Evolutionary conservation across 2,888 invertebrate species (phyloP), one percentile per base, ranked within the genome.

Genomic region (Gari tellinella): DNA sequence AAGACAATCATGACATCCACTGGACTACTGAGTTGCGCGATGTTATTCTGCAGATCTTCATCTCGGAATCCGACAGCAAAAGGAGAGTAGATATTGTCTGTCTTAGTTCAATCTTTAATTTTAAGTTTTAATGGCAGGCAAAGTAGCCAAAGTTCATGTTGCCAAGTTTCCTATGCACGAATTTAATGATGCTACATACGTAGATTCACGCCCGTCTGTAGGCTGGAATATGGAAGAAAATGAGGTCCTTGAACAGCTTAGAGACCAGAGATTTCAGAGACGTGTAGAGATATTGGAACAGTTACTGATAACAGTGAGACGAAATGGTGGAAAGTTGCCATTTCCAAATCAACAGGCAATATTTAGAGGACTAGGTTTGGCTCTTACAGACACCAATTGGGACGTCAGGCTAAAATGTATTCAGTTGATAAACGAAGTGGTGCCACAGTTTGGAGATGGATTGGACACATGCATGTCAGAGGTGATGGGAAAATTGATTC

Each of bases 341-440:
- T 90, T 88, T 77, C 66, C 76, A 8, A 88, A 91, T 55, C 85
- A 82, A 40, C 80, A 82, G 48, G 80, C 89, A 8, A 87, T 92
- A 38, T 92, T 92, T 80, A 83, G 90, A 68, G 90, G 91, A 25
- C 86, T 93, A 52, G 88, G 90, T 43, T 83, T 88, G 60, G 91
- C 92, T 14, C 83, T 93, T n/a, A 82, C 87, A 19, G 93, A 93
- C 69, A 85, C 88, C 15, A 88, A 92, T 68, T 93, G 92, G 92
- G 92, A 93, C 81, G 91, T 93, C 15, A 86, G 92, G 58, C 87
- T 92, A 69, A 92, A 93, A 82, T 92, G 92, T 68, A 89, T 92
- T 23, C 91, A 92, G 69, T 87, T 88, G 63, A 88, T 88, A 78
- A 88, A 85, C 81, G 92, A 90, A 82, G 83, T 90, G 66, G 91